phyloP scores from a whole-genome alignment of 2,888 invertebrate species.

The Acleris cristana region DNA sequence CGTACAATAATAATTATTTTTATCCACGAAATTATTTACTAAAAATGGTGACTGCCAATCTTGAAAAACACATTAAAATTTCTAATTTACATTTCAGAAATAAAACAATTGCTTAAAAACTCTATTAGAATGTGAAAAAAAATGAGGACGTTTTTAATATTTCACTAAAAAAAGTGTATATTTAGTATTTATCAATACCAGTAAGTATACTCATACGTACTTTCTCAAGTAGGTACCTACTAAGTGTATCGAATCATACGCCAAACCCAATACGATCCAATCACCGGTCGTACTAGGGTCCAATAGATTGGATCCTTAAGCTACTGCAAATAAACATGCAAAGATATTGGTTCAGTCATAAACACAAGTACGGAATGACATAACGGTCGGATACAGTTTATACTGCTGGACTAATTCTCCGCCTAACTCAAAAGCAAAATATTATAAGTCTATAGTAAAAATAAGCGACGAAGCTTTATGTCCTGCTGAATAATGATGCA shows the following conservation, averaged over 20 bases:
- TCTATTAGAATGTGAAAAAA: too few relatives aligned
- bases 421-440: neutral
- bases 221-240: too few relatives aligned
- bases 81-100: too few relatives aligned
- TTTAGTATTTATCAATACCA: too few relatives aligned
- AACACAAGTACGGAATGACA: slow-evolving; percentile 51
- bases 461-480: neutral
- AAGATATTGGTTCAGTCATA: slow-evolving; percentile 47
- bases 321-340: slow-evolving; percentile 45
- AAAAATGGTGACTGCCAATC: too few relatives aligned
- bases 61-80: too few relatives aligned
- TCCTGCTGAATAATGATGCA: too few relatives aligned
- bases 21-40: neutral
- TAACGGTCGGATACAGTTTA: slow-evolving; percentile 39
- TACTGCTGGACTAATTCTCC: slow-evolving; percentile 26
- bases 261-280: neutral
- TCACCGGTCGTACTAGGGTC: slow-evolving; percentile 3
- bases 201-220: too few relatives aligned
- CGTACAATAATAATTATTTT: neutral
- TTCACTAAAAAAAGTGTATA: too few relatives aligned
- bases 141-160: too few relatives aligned
- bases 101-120: too few relatives aligned
- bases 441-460: neutral
- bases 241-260: neutral
- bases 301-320: slow-evolving; percentile 26